Evolutionary conservation across 2,797 vertebrate genomes (phyloP).

Genomic region (Bothrops alternatus): DNA sequence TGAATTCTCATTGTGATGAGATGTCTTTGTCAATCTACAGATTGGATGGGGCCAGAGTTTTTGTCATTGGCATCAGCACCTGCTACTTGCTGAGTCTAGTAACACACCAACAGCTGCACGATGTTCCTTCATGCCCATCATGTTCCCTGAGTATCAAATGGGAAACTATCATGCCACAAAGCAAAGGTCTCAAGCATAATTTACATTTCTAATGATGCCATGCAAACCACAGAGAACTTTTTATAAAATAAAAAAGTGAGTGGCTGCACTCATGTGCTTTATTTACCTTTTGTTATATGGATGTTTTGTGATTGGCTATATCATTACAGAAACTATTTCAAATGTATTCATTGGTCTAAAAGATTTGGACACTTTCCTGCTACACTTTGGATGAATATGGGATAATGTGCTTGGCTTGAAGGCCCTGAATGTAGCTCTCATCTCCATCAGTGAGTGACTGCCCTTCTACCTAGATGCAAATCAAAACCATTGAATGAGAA

Average conservation of each 20-base stretch:
- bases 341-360: not conserved
- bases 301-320: not conserved
- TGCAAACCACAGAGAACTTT: not conserved
- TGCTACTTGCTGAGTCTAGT: not conserved
- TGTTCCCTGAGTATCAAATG: not conserved
- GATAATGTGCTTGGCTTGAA: not conserved
- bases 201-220: not conserved
- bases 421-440: not conserved
- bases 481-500: not conserved
- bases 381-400: not conserved
- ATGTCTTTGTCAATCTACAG: not conserved
- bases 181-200: not conserved
- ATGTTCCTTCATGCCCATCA: not conserved
- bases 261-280: not conserved
- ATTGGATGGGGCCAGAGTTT: not conserved
- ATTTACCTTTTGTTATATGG: not conserved
- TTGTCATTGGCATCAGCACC: not conserved
- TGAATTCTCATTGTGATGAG: not conserved
- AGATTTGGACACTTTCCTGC: not conserved
- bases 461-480: not conserved
- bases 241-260: not conserved
- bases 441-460: not conserved
- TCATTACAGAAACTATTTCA: not conserved
- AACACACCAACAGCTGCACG: not conserved
- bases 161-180: not conserved